Base-by-base conservation (phyloP, 2,797 vertebrate genomes). In the Cyclura pinguis region DNA sequence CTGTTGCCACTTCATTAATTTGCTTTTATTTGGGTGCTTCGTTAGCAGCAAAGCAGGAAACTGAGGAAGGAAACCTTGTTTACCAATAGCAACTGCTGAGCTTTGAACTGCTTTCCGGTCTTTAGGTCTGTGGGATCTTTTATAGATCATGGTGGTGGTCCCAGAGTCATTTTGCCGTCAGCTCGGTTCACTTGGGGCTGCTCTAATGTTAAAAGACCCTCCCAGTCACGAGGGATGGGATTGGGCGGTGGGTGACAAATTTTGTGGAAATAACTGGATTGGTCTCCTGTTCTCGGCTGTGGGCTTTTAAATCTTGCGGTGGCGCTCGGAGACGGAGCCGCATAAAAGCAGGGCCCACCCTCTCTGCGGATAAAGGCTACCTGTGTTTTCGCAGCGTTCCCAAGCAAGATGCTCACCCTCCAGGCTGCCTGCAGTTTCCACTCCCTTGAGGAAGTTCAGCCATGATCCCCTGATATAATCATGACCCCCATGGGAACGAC, bases 141-240 rank as follows among this genome's bases (percentile, higher is more conserved):
- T 47, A n/a, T 6, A 67, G 32, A 92, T 93, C 86, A 7, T 77
- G 89, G 88, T 9, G 0, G 20, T 13, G 0, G 38, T 20, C 42
- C 52, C 38, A 20, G 6, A 52, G n/a, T 80, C 91, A 89, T 76
- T 92, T 94, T 6, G 85, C 91, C 92, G 95, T 89, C 88, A 91
- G 88, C 94, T 94, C 92, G 94, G 95, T 95, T 94, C 95, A 59
- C 10, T 42, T 22, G 5, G 27, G 22, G 27, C 8, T 20, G 85
- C 22, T 86, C 24, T 86, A n/a, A 85, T 12, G 29, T 52, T 85
- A 29, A 35, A 85, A 3, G 50, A 50, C 50, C 42, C 42, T n/a
- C 32, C 10, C 42, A 50, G 50, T 9, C 8, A 12, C 10, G 10
- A 42, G 42, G 76, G 76, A 35, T 16, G 20, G 50, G 55, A 32